Evolutionary conservation across 2,113 vertebrate species (phyloP).

Genomic region (Salminus brasiliensis): DNA sequence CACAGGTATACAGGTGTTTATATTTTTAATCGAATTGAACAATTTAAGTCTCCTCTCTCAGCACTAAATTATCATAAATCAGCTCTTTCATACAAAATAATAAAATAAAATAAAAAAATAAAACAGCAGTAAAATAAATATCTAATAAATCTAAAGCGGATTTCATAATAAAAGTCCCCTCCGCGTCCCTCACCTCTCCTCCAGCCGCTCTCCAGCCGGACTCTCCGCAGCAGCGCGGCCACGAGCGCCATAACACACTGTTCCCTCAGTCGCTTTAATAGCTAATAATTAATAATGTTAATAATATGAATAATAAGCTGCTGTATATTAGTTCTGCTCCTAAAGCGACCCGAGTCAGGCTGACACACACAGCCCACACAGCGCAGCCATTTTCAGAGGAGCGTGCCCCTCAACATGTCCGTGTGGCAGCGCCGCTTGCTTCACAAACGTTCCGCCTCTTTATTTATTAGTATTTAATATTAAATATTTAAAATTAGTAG

Average conservation of each 20-base stretch:
- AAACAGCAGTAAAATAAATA: neutral
- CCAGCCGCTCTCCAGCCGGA: neutral
- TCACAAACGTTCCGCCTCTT: neutral
- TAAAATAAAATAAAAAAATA: neutral
- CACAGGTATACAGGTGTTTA: no score
- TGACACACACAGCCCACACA: constrained; percentile 51
- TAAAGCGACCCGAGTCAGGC: constrained; percentile 51
- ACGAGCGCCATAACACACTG: neutral
- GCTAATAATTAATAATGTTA: neutral
- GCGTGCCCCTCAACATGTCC: neutral
- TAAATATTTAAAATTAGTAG: no score
- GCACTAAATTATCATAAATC: no score
- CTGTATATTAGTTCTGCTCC: no score
- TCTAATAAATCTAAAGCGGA: neutral
- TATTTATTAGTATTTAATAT: no score
- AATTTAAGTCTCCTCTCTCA: no score
- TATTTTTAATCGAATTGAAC: no score
- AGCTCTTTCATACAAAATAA: neutral
- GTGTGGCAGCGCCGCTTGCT: neutral
- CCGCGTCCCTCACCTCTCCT: neutral
- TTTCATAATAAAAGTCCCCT: neutral
- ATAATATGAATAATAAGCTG: neutral
- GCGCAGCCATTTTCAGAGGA: constrained; percentile 57
- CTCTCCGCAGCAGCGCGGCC: neutral
- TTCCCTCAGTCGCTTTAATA: neutral